Evolutionary conservation across 2,888 invertebrate genomes (phyloP), one percentile per base, ranked within the genome.

Genomic region (Aleiodes leptofemur): DNA sequence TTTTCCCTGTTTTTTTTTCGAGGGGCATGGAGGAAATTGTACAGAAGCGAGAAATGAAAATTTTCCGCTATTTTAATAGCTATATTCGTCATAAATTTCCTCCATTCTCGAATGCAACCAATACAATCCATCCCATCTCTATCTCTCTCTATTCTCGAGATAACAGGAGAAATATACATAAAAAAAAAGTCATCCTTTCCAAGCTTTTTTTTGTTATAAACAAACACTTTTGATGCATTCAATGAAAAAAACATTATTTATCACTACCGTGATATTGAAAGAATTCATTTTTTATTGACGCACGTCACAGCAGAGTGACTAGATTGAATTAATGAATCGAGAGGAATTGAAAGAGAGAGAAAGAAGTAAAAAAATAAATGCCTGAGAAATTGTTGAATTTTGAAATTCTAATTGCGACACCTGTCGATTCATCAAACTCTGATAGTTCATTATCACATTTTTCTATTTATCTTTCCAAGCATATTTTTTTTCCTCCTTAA

Each of bases 261-360:
- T 57, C 31, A 29, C 31, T 31, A 13, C 23, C 13, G 23, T 23
- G 9, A n/a, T 64, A 43, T n/a, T 7, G 34, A 34, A 14, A 34
- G n/a, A 29, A 59, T 59, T 59, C 34, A 59, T 34, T 59, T 59
- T 59, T 59, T 59, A 59, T 59, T 59, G 59, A 59, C 59, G 34
- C 34, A 38, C 59, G 59, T 43, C 48, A 64, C 64, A 64, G 48
- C 59, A 31, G 34, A 59, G 59, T 59, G 59, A 59, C 34, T 31
- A 64, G 16, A 64, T 64, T 64, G 64, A 64, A 64, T 64, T 64
- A 64, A 64, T 64, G 43, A 48, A 64, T 64, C 48, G 48, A 56
- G 56, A 56, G 16, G 16, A 23, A 56, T 56, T 56, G 43, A 43
- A 43, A 43, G 8, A 43, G 11, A 43, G 43, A 43, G 34, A 34